These are phyloP conservation scores for Chaetophractus vellerosus DNA, from an alignment of 2,797 vertebrate genomes.

Conservation along the genomic window DNA sequence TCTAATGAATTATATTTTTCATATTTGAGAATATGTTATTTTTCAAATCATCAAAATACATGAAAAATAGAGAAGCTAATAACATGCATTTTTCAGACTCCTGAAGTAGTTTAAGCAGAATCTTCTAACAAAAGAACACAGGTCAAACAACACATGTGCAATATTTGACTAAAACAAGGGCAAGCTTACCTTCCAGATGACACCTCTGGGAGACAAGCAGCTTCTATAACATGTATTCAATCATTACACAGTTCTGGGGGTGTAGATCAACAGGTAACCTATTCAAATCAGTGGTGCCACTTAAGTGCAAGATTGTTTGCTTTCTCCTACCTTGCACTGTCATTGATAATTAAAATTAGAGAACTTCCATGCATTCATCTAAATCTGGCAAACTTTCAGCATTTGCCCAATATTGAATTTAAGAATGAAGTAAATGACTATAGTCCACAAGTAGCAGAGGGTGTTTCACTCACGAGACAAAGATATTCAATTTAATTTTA, in stretches of 20 bases:
- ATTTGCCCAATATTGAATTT: constrained; percentile 70
- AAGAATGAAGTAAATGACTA: constrained; percentile 47
- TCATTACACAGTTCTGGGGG: background rate
- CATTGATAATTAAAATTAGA: constrained; percentile 65
- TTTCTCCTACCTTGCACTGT: background rate
- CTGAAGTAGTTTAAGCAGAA: background rate
- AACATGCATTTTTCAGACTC: background rate
- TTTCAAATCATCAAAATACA: background rate
- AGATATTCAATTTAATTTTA: constrained; percentile 74
- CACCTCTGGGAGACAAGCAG: fast-evolving
- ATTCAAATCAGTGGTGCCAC: constrained; percentile 37
- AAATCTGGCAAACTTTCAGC: constrained; percentile 42
- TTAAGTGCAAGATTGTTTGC: background rate
- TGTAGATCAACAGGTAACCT: constrained; percentile 57
- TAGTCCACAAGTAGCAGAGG: constrained; percentile 21
- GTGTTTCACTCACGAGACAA: constrained; percentile 54
- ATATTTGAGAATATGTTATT: background rate
- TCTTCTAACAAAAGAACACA: background rate
- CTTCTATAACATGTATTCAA: background rate
- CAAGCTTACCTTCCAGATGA: background rate
- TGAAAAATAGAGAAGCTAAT: background rate
- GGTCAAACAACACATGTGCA: background rate
- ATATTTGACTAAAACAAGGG: background rate
- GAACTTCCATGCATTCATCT: constrained; percentile 24
- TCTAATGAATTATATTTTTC: background rate